Conservation (phyloP, 1,140 invertebrate genomes). For the Cherax quadricarinatus region DNA sequence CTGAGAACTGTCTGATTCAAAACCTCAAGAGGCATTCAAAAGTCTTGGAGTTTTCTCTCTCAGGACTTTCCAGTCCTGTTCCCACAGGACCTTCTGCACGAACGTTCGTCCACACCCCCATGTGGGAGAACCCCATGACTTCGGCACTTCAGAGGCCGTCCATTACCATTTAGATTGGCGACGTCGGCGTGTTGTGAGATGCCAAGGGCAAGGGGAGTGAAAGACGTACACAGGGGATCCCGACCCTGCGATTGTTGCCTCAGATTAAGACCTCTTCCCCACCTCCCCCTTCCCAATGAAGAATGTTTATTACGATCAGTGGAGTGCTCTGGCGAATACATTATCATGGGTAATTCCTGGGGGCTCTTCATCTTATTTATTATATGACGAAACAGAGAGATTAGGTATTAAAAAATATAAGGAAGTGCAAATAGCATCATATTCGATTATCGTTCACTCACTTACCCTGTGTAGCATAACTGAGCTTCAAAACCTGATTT, state of each 20-base stretch:
- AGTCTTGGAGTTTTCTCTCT: background rate
- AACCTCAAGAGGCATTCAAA: too few species aligned
- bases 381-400: background rate
- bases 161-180: constrained; percentile 50
- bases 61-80: background rate
- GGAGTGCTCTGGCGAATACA: background rate
- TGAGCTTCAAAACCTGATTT: too few species aligned
- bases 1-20: too few species aligned
- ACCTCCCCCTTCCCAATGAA: background rate
- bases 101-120: background rate
- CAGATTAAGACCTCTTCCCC: constrained; percentile 10
- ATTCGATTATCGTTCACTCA: too few species aligned
- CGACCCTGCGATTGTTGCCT: constrained; percentile 16
- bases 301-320: constrained; percentile 39
- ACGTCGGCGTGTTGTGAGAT: constrained; percentile 29
- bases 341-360: constrained; percentile 4
- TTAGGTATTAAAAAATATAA: too few species aligned
- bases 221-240: background rate
- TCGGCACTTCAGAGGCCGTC: background rate
- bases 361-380: background rate
- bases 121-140: constrained; percentile 12
- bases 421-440: too few species aligned
- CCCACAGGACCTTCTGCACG: too few species aligned
- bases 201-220: background rate
- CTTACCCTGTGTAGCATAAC: too few species aligned